A percentile compares a stretch with the other conserved stretches of the same genome.
Conservation (phyloP, 2,888 invertebrate species). For the Muscina levida region DNA sequence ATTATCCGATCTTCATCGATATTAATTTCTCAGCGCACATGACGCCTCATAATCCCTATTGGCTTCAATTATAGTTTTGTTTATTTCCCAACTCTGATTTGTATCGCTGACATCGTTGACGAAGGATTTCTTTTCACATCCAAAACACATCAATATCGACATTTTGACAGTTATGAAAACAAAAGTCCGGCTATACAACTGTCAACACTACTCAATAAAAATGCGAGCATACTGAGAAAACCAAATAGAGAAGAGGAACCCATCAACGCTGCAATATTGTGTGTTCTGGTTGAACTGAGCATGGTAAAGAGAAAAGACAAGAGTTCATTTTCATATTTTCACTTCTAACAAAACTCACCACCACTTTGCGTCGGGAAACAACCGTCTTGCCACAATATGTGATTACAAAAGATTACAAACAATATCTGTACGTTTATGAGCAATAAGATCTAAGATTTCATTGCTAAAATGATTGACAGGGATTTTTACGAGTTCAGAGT, state of each 20-base stretch:
- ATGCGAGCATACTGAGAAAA: not conserved
- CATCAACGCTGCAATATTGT: not conserved
- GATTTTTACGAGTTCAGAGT: conserved; percentile 21
- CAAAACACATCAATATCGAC: conserved; percentile 23
- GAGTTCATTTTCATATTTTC: not conserved
- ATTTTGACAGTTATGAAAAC: conserved; percentile 53
- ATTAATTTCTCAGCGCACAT: too few species aligned
- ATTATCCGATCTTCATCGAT: too few species aligned
- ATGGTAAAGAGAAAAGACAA: not conserved
- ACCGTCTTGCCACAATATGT: not conserved
- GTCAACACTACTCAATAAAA: conserved; percentile 61
- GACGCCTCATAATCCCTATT: conserved; percentile 46
- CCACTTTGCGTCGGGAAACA: not conserved
- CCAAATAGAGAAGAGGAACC: not conserved
- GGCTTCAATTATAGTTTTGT: conserved; percentile 30
- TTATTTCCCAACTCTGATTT: conserved; percentile 25
- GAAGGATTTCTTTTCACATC: conserved; percentile 13
- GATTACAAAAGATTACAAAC: conserved; percentile 29
- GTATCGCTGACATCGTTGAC: conserved; percentile 4
- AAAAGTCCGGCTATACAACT: conserved; percentile 25
- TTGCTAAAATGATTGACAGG: conserved; percentile 26
- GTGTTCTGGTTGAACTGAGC: not conserved
- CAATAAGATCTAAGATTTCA: not conserved
- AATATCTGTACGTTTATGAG: not conserved
- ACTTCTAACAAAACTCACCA: conserved; percentile 23